Conservation (phyloP, 2,113 vertebrate genomes). For the Gallinago jamesoni region DNA sequence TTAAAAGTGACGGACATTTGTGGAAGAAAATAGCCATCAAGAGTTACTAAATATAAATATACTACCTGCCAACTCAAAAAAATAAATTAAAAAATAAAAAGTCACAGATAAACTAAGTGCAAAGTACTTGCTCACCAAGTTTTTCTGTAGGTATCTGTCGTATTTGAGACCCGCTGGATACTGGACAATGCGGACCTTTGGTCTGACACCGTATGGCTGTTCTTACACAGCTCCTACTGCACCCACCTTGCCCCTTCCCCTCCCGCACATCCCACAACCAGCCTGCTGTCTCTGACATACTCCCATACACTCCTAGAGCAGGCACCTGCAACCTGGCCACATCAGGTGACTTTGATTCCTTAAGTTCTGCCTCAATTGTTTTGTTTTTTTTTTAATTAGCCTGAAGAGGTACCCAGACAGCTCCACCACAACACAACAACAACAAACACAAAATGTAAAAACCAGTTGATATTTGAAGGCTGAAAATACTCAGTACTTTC, state of each 20-base stretch:
- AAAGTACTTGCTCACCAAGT: neutral
- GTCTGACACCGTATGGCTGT: neutral
- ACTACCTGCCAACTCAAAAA: neutral
- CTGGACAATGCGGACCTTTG: neutral
- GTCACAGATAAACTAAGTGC: neutral
- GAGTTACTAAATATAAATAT: neutral
- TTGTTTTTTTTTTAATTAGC: too few relatives aligned
- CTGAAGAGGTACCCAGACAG: neutral
- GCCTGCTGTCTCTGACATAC: neutral
- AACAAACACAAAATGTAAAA: neutral
- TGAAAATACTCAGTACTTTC: neutral
- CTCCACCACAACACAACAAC: neutral
- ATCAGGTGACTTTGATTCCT: neutral
- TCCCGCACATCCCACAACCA: neutral
- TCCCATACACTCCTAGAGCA: fast-evolving
- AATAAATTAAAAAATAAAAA: neutral
- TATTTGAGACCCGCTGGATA: neutral
- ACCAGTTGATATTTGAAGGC: neutral
- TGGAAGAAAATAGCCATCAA: neutral
- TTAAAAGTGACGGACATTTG: neutral
- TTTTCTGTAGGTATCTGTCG: neutral
- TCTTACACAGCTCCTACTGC: neutral
- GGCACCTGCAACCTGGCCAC: neutral
- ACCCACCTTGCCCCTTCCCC: neutral
- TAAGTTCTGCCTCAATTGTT: neutral